Conservation (phyloP, 1,140 invertebrate species). For the Heliconius eleuchia region DNA sequence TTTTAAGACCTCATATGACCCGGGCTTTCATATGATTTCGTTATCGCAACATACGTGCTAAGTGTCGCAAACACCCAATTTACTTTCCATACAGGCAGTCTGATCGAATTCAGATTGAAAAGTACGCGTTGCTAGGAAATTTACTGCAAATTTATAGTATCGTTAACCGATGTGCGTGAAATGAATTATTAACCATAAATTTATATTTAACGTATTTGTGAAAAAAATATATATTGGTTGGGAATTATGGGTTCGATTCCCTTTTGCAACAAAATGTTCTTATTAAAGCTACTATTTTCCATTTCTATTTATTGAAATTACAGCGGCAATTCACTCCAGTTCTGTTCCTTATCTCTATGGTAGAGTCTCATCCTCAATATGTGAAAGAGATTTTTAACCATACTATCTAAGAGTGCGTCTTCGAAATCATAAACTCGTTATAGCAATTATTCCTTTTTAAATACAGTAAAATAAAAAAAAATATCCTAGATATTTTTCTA, state of each 20-base stretch:
- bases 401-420: no score
- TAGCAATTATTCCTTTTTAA: no score
- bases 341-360: no score
- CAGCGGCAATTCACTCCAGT: no score
- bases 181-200: not conserved
- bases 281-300: not conserved
- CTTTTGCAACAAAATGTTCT: not conserved
- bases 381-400: no score
- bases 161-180: not conserved
- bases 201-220: not conserved
- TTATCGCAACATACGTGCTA: not conserved
- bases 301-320: no score
- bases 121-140: not conserved
- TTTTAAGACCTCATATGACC: not conserved
- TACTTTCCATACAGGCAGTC: not conserved
- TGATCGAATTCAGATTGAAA: not conserved
- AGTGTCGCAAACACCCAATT: not conserved
- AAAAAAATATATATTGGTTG: no score
- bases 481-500: not conserved
- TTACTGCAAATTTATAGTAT: constrained; percentile 11
- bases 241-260: not conserved
- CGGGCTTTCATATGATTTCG: not conserved
- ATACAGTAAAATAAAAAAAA: not conserved
- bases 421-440: no score
- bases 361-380: no score